Evolutionary conservation across 1,140 invertebrate genomes (phyloP), one percentile per base, ranked within the genome.

Genomic region (Helicoverpa zea): DNA sequence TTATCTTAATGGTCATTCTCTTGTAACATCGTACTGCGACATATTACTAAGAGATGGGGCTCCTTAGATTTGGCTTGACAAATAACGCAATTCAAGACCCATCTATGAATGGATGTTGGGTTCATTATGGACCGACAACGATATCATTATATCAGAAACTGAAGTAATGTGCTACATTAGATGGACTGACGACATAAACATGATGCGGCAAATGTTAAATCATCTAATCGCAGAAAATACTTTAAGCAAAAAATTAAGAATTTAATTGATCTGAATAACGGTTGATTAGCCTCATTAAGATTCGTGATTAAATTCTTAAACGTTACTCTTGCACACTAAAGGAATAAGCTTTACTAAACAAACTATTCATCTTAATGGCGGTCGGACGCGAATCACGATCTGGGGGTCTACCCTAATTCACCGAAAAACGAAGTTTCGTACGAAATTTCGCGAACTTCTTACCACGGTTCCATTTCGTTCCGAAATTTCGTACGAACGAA

Each of bases 1-100:
- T 73, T 56, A 58, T 73, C 70, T 73, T 73, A 73, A 73, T 58
- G n/a, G 70, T 9, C 70, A 58, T 73, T 35, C 56, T 56, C 16
- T 29, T 49, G 63, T 49, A 7, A n/a, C 29, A 64, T 64, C n/a
- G 54, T 56, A 12, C 56, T 59, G 18, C 56, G 58, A 59, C 23
- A 59, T 12, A 59, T 59, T 59, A 13, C 18, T 11, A 11, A 30
- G 16, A 30, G 4, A 23, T 11, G 0, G 23, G 58, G 1, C 16
- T 14, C 11, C 58, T 59, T 59, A 11, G 23, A 10, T 18, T 59
- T 59, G 58, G 5, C 10, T 10, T 29, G 18, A 9, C 0, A 16
- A 59, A 59, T 59, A 30, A 14, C 58, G 4, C 23, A 12, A 30
- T 14, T 11, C 3, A 9, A 29, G 13, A 11, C 58, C 29, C 58